phyloP scores from a whole-genome alignment of 2,113 vertebrate species.

The Serilophus lunatus region DNA sequence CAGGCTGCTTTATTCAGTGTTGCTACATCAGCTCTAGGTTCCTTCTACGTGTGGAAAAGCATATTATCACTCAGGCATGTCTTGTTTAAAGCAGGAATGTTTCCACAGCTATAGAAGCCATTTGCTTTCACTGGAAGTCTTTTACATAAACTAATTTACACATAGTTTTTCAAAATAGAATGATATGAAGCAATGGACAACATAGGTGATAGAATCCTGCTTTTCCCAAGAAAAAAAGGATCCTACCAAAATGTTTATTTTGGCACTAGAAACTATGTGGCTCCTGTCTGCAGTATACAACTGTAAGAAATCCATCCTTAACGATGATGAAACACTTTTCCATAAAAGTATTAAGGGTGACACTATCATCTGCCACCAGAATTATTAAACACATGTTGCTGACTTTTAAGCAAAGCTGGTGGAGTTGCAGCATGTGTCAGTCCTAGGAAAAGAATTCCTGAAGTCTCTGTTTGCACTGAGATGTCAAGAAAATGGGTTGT shows the following conservation, averaged over 20 bases:
- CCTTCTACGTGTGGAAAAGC: background rate
- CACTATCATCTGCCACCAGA: background rate
- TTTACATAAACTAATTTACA: background rate
- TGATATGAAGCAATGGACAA: background rate
- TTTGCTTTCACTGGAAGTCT: background rate
- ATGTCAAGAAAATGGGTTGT: background rate
- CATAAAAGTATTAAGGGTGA: background rate
- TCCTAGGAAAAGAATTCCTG: background rate
- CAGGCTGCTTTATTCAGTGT: background rate
- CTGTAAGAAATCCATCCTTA: background rate
- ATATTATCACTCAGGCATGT: background rate
- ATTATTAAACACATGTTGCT: background rate
- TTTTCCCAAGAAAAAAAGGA: background rate
- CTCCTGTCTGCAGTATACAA: background rate
- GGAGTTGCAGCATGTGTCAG: background rate
- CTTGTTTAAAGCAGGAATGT: background rate
- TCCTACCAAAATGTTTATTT: background rate
- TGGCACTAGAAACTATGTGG: background rate
- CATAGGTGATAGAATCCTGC: background rate
- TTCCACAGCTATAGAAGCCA: background rate
- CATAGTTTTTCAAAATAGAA: background rate
- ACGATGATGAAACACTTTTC: background rate
- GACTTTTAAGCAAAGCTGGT: background rate
- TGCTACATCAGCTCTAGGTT: background rate
- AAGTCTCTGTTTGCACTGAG: background rate